Conservation (phyloP, 2,888 invertebrate species). For the Oscheius onirici region DNA sequence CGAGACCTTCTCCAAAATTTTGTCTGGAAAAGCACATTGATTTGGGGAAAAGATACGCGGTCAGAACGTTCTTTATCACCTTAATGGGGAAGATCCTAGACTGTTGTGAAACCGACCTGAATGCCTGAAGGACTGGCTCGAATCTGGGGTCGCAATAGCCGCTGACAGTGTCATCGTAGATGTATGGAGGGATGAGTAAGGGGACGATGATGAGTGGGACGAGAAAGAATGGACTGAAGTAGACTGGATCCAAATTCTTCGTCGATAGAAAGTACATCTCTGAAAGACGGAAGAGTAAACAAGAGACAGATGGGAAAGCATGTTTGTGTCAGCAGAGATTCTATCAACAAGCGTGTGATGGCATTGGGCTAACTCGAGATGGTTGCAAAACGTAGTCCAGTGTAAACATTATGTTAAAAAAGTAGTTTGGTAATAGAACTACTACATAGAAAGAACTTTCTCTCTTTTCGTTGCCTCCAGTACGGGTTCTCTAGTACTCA, state of each 20-base stretch:
- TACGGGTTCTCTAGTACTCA: too few relatives aligned
- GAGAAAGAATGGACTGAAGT: slow-evolving; percentile 3
- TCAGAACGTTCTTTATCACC: background rate
- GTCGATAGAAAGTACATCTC: background rate
- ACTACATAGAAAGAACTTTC: too few relatives aligned
- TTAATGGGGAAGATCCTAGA: background rate
- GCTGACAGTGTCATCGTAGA: slow-evolving; percentile 42
- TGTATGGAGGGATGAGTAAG: slow-evolving; percentile 33
- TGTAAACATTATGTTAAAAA: background rate
- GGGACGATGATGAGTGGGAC: slow-evolving; percentile 9
- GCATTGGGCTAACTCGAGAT: background rate
- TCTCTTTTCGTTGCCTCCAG: too few relatives aligned
- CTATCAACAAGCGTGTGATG: background rate
- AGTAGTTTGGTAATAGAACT: too few relatives aligned
- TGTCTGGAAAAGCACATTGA: slow-evolving; percentile 61
- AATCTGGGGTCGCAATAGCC: slow-evolving; percentile 50
- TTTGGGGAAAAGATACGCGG: background rate
- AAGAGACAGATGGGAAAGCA: background rate
- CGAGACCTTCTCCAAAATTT: slow-evolving; percentile 71
- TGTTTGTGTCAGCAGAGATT: background rate
- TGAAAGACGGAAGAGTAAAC: background rate
- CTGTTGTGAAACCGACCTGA: slow-evolving; percentile 40
- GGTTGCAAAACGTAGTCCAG: background rate
- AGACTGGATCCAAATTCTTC: background rate
- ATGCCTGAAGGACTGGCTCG: slow-evolving; percentile 40